These are phyloP conservation scores for Serinus canaria DNA, from an alignment of 2,113 vertebrate species.

Conservation along the genomic window DNA sequence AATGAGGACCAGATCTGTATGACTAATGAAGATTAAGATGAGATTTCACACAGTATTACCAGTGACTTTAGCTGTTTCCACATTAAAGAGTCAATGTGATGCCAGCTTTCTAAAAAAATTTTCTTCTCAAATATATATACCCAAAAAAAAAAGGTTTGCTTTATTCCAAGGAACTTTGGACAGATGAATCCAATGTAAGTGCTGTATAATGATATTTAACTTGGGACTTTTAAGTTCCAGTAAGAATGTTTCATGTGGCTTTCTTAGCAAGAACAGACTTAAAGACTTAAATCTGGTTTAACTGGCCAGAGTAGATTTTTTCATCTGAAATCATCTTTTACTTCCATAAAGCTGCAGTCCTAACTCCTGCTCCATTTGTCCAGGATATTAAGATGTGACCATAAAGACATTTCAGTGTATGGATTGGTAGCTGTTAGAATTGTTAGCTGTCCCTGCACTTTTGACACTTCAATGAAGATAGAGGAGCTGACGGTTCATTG, in stretches of 20 bases:
- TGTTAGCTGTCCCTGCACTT: neutral
- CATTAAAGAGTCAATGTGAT: slow-evolving; percentile 17
- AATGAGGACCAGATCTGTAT: slow-evolving; percentile 13
- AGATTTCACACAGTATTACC: slow-evolving; percentile 15
- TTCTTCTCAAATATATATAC: neutral
- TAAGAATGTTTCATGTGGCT: slow-evolving; percentile 12
- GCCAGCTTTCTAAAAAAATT: neutral
- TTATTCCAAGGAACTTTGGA: neutral
- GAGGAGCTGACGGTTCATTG: neutral
- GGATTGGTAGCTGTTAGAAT: neutral
- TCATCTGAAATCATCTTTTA: neutral
- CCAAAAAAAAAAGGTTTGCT: neutral
- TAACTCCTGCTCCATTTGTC: neutral
- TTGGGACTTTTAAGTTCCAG: neutral
- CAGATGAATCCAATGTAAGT: slow-evolving; percentile 8
- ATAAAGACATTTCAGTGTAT: neutral
- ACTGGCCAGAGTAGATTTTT: neutral
- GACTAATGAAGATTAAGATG: slow-evolving; percentile 7
- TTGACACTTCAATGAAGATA: neutral
- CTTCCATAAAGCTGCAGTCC: neutral
- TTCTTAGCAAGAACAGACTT: neutral
- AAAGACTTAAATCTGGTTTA: neutral
- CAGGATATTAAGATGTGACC: neutral
- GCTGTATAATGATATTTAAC: neutral
- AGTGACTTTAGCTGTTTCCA: slow-evolving; percentile 2